Evolutionary conservation across 23 tunicate genomes (phyloP), one percentile per base, ranked within the genome.

Genomic region (Trididemnum nubilum): DNA sequence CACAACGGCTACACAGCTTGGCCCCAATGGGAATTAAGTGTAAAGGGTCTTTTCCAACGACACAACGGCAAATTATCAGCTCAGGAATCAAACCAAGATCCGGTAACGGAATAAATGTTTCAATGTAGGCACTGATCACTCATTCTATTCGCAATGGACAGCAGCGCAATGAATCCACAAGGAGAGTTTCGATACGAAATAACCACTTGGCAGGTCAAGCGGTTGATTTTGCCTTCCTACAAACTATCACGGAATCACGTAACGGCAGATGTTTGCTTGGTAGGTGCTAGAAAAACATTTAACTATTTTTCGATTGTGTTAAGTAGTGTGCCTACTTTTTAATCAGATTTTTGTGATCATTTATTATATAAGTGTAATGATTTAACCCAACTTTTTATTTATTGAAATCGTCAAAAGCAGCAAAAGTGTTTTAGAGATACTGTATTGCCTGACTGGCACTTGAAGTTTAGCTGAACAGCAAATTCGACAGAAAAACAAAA

Each of bases 191-290:
- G 29, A 61, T 15, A n/a, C 18, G 67, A 32, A 69, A 37, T 37
- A 69, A 69, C 38, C 22, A 69, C 38, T 69, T 69, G 38, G 74
- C 22, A 4, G 74, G 74, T 12, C 74, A 69, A 28, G 74, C 74
- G 4, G 9, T 69, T 4, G 19, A 18, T 33, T 3, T 69, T 5
- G 37, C 37, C 38, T 36, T 36, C 7, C 5, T 69, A n/a, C 37
- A 69, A 69, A 69, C 74, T 3, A 18, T 37, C 37, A 5, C 2
- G 19, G 74, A 37, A 69, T 33, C 5, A 7, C 32, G 74, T 24
- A 69, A 32, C 32, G 74, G 74, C 7, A 29, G 38, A 29, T 69
- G 74, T 24, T 3, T 69, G 22, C 12, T 32, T 9, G 74, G 74
- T 69, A 33, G 37, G 74, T 61, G 4, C 54, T 44, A 49, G 18